Evolutionary conservation across 2,797 vertebrate species (phyloP).

Genomic region (Graptemys geographica): DNA sequence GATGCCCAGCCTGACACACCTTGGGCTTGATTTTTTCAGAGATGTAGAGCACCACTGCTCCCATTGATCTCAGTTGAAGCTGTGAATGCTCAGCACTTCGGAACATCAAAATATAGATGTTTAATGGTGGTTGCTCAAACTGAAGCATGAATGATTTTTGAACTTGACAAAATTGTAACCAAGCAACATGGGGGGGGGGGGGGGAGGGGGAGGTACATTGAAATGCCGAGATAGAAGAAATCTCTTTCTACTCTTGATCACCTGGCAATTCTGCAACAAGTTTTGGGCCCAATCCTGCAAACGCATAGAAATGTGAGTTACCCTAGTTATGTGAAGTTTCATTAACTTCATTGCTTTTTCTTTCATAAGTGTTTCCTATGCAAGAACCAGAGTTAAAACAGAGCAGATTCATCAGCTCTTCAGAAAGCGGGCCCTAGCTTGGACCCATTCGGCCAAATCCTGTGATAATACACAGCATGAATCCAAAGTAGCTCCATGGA

Average conservation of each 20-base stretch:
- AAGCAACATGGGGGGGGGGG: rapidly evolving
- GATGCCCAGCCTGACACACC: not conserved
- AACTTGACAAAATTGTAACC: not conserved
- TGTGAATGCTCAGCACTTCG: not conserved
- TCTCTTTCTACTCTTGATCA: not conserved
- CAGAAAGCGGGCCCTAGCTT: not conserved
- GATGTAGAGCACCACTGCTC: not conserved
- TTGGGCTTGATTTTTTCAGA: not conserved
- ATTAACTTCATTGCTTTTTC: not conserved
- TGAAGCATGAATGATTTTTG: rapidly evolving
- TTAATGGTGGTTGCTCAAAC: rapidly evolving
- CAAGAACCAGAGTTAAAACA: not conserved
- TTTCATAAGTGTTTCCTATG: not conserved
- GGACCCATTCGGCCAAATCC: not conserved
- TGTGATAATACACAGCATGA: not conserved
- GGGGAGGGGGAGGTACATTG: rapidly evolving
- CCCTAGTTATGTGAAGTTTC: not conserved
- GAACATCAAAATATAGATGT: rapidly evolving
- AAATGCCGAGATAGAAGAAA: not conserved
- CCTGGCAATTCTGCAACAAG: rapidly evolving
- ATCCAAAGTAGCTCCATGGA: not conserved
- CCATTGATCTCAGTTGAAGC: rapidly evolving
- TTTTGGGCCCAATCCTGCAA: rapidly evolving
- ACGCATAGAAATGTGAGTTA: rapidly evolving
- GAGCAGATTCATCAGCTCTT: not conserved